A percentile compares a stretch with the other conserved stretches of the same genome.
These are phyloP conservation scores for Nebria salina DNA, from an alignment of 2,888 invertebrate genomes.

Conservation along the genomic window DNA sequence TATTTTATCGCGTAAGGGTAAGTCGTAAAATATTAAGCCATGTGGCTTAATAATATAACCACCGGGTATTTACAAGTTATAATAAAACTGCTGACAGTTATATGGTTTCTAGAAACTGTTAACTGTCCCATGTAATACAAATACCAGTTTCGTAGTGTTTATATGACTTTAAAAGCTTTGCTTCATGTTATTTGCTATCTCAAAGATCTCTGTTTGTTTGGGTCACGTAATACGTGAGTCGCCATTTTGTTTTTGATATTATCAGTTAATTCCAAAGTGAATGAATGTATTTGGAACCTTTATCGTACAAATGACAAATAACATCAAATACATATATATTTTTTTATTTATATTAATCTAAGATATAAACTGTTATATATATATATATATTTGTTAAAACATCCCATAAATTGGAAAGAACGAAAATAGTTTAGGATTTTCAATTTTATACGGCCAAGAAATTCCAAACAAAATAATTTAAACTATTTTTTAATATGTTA, in stretches of 20 bases:
- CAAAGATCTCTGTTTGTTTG: background rate
- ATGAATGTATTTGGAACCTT: no score
- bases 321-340: no score
- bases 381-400: no score
- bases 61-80: background rate
- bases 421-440: no score
- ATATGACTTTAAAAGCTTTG: background rate
- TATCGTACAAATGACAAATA: no score
- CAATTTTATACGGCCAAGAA: no score
- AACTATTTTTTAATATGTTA: no score
- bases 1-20: background rate
- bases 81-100: conserved; percentile 1
- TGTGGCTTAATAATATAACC: background rate
- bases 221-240: background rate
- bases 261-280: background rate
- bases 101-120: background rate
- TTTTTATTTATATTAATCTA: no score
- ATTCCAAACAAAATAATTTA: no score
- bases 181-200: background rate
- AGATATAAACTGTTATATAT: no score
- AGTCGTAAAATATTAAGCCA: background rate
- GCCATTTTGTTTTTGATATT: background rate
- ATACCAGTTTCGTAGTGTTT: background rate
- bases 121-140: conserved; percentile 1
- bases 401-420: no score